Evolutionary conservation across 2,888 invertebrate species (phyloP).

Genomic region (Hartigia nigra): DNA sequence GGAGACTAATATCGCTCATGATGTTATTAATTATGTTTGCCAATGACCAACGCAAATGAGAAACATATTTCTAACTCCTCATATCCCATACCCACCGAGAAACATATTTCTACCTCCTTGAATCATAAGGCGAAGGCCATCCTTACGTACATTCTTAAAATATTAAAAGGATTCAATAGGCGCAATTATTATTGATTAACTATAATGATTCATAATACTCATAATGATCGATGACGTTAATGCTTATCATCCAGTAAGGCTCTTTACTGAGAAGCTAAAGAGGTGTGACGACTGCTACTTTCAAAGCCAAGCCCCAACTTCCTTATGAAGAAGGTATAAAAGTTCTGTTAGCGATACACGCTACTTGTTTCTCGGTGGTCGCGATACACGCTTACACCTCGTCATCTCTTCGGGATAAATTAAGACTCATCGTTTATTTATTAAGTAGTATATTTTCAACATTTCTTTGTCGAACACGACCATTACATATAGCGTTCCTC

Average conservation of each 20-base stretch:
- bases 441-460: no score
- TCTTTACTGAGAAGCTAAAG: neutral
- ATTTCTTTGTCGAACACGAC: no score
- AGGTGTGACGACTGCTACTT: neutral
- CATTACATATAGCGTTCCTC: no score
- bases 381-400: no score
- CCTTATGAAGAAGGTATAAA: neutral
- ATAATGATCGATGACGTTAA: neutral
- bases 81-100: no score
- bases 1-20: neutral
- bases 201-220: neutral
- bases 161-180: neutral
- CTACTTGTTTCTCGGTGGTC: no score
- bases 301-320: neutral
- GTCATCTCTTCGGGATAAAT: no score
- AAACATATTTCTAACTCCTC: neutral
- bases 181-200: neutral
- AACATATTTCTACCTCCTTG: neutral
- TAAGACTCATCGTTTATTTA: no score
- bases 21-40: neutral
- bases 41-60: neutral
- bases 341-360: no score
- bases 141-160: no score
- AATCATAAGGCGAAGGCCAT: neutral
- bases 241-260: neutral